These are phyloP conservation scores for Ctenomys sociabilis DNA, from an alignment of 2,113 vertebrate species.

Conservation along the genomic window DNA sequence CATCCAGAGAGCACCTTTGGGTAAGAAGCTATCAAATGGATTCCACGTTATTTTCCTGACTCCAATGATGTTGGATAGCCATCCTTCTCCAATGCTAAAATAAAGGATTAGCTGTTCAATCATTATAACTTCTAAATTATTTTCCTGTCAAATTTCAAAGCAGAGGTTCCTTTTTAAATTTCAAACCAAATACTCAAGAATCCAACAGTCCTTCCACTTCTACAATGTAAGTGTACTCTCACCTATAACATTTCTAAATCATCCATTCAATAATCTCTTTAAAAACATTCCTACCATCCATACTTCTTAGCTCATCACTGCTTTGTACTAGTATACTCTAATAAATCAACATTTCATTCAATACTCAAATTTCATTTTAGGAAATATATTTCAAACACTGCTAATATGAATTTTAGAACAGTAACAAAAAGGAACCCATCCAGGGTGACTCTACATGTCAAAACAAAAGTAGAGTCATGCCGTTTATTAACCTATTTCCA, in stretches of 20 bases:
- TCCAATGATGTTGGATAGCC: not conserved
- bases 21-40: not conserved
- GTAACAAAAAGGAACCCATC: not conserved
- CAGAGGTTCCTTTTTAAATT: constrained; percentile 26
- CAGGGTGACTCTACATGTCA: not conserved
- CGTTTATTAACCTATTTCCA: constrained; percentile 45
- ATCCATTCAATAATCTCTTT: constrained; percentile 9
- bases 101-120: not conserved
- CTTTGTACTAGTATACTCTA: not conserved
- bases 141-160: constrained; percentile 42
- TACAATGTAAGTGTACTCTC: not conserved
- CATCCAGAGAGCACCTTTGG: not conserved
- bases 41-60: not conserved
- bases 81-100: not conserved
- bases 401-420: not conserved
- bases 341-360: not conserved
- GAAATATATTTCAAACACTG: constrained; percentile 18
- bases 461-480: constrained; percentile 20
- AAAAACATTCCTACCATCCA: constrained; percentile 19
- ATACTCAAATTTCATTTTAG: constrained; percentile 34
- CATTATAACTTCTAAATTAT: not conserved
- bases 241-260: constrained; percentile 17
- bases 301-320: not conserved
- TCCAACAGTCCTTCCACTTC: not conserved
- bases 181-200: constrained; percentile 45